phyloP scores from a whole-genome alignment of 2,888 invertebrate genomes.

The Tenthredo livida region DNA sequence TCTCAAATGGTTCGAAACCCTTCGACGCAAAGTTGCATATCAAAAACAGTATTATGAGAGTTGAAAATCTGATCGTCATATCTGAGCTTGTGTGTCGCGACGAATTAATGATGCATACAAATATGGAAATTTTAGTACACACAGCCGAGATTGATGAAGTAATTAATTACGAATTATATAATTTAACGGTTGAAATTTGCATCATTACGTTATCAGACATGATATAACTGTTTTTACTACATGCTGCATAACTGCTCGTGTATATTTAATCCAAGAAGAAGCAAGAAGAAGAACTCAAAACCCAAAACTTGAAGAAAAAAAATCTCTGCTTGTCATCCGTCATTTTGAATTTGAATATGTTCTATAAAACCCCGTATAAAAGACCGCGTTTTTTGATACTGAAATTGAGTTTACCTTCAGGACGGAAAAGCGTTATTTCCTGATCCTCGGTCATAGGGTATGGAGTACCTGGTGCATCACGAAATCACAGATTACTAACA shows the following conservation, averaged over 20 bases:
- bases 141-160: background rate
- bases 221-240: background rate
- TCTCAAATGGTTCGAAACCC: background rate
- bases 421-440: background rate
- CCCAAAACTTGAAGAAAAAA: background rate
- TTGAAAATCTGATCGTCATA: background rate
- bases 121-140: background rate
- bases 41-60: background rate
- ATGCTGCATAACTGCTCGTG: background rate
- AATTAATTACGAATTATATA: background rate
- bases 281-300: background rate
- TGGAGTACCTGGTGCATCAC: background rate
- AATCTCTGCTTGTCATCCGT: background rate
- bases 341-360: background rate
- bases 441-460: background rate
- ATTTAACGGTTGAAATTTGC: background rate
- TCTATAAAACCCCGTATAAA: background rate
- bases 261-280: background rate
- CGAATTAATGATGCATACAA: background rate
- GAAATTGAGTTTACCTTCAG: slow-evolving; percentile 10
- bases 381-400: background rate
- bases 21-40: background rate
- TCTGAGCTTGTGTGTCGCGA: background rate
- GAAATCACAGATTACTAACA: background rate
- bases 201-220: background rate